Conservation (phyloP, 2,113 vertebrate species). For the Menidia beryllina region DNA sequence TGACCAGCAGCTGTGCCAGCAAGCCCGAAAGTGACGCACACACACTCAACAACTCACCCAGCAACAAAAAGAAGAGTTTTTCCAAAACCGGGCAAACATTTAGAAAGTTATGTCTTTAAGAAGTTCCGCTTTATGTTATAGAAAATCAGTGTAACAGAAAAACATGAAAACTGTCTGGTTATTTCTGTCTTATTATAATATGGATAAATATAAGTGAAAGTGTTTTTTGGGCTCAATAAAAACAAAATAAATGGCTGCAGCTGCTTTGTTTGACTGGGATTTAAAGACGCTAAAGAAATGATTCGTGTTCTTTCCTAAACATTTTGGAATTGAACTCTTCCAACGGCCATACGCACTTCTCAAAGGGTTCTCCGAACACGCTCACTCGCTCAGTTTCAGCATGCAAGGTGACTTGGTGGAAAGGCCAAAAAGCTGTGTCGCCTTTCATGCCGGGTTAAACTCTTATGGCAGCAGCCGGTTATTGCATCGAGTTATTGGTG, state of each 20-base stretch:
- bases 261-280: too few relatives aligned
- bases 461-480: conserved; percentile 49
- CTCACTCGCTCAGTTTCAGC: conserved; percentile 24
- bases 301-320: not conserved
- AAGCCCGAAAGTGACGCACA: conserved; percentile 33
- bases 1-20: conserved; percentile 54
- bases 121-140: not conserved
- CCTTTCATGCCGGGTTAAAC: conserved; percentile 66
- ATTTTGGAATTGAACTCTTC: conserved; percentile 53
- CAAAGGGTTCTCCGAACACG: not conserved
- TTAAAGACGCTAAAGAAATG: too few relatives aligned
- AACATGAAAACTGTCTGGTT: not conserved
- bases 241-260: too few relatives aligned
- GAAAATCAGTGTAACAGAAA: not conserved
- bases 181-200: too few relatives aligned
- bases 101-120: not conserved
- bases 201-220: too few relatives aligned
- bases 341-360: conserved; percentile 1
- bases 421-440: conserved; percentile 50
- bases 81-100: conserved; percentile 31
- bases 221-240: too few relatives aligned
- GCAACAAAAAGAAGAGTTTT: conserved; percentile 28
- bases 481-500: conserved; percentile 56
- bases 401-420: conserved; percentile 67
- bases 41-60: conserved; percentile 14